Conservation (phyloP, 2,888 invertebrate genomes). For the Caenorhabditis afra region DNA sequence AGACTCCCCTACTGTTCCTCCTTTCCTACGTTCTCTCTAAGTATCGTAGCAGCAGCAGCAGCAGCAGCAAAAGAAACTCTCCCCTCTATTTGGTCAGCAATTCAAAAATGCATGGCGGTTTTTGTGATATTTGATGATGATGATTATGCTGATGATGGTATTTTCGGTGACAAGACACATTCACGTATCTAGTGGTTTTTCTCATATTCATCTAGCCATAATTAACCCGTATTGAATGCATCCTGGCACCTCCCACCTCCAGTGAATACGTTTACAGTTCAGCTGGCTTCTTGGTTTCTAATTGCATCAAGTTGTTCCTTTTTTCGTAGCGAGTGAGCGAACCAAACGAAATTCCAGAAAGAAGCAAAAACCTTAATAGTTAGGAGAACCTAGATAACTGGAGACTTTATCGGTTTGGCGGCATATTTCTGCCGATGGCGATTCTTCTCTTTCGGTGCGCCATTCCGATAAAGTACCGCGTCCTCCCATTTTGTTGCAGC, state of each 20-base stretch:
- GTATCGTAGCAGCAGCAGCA: constrained; percentile 26
- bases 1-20: constrained; percentile 15
- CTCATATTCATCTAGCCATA: constrained; percentile 3
- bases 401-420: background rate
- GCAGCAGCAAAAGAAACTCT: too few species aligned
- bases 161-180: constrained; percentile 14
- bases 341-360: background rate
- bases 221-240: constrained; percentile 18
- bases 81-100: too few species aligned
- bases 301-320: constrained; percentile 10
- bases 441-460: too few species aligned
- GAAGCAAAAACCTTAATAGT: background rate
- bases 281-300: constrained; percentile 17
- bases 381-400: background rate
- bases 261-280: constrained; percentile 1
- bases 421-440: too few species aligned
- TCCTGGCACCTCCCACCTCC: constrained; percentile 14
- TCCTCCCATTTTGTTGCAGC: background rate
- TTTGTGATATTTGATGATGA: constrained; percentile 25
- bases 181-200: constrained; percentile 6
- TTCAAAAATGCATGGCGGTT: constrained; percentile 24
- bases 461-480: too few species aligned
- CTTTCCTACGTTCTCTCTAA: constrained; percentile 17
- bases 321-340: constrained; percentile 10
- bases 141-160: constrained; percentile 19